Conservation (phyloP, 2,888 invertebrate species). For the Hypercompe scribonia region DNA sequence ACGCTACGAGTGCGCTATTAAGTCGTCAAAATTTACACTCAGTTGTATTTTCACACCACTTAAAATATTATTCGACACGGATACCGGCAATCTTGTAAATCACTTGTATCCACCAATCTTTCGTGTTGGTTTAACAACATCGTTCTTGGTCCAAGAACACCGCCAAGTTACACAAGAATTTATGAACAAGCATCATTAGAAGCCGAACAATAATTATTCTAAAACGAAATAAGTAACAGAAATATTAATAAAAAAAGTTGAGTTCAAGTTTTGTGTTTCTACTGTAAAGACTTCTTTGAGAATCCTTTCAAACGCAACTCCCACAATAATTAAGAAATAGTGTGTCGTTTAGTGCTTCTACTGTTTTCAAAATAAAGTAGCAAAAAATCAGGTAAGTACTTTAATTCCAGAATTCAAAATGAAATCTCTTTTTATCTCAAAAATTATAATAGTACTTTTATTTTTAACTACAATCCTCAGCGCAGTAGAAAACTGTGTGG, state of each 20-base stretch:
- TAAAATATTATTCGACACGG: conserved; percentile 50
- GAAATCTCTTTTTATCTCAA: too few relatives aligned
- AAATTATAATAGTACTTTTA: too few relatives aligned
- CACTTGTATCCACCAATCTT: conserved; percentile 55
- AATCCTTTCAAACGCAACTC: too few relatives aligned
- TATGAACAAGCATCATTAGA: conserved; percentile 5
- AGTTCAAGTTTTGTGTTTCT: not conserved
- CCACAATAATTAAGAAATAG: too few relatives aligned
- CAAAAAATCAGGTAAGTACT: too few relatives aligned
- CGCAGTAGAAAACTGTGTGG: too few relatives aligned
- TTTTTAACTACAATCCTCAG: too few relatives aligned
- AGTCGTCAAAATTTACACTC: conserved; percentile 61
- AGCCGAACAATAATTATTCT: not conserved
- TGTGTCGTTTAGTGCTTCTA: too few relatives aligned
- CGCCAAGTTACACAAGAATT: conserved; percentile 6
- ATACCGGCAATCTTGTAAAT: conserved; percentile 63
- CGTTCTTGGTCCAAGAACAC: conserved; percentile 20
- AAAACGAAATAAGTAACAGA: not conserved
- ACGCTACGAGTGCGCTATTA: conserved; percentile 58
- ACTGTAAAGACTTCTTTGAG: not conserved
- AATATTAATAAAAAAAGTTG: not conserved
- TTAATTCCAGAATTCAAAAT: too few relatives aligned
- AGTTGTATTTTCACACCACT: conserved; percentile 58
- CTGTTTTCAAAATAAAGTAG: too few relatives aligned
- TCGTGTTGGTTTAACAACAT: conserved; percentile 40